phyloP scores from a whole-genome alignment of 2,797 vertebrate genomes.

The Sebastes hopkinsi region DNA sequence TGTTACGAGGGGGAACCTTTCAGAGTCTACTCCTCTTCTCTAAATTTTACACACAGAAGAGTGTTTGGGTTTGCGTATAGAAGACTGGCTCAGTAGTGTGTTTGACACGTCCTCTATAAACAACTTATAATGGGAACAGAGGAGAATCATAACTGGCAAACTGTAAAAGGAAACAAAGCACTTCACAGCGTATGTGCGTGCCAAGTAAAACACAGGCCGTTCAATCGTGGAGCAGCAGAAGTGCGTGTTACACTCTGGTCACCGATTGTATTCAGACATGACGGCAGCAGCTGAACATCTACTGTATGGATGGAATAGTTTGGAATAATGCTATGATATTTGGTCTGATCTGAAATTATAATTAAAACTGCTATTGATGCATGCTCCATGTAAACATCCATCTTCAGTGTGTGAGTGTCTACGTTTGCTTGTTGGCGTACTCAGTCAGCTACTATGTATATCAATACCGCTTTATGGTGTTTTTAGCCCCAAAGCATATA shows the following conservation, averaged over 20 bases:
- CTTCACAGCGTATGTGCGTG: slow-evolving; percentile 26
- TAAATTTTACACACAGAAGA: not conserved
- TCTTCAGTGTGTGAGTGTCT: not conserved
- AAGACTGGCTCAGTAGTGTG: slow-evolving; percentile 2
- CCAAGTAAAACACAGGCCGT: slow-evolving; percentile 48
- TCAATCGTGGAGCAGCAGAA: slow-evolving; percentile 5
- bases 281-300: slow-evolving; percentile 5
- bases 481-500: not conserved
- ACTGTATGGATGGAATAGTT: not conserved
- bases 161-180: slow-evolving; percentile 55
- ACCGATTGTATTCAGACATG: slow-evolving; percentile 12
- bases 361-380: not conserved
- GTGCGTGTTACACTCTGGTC: slow-evolving; percentile 18
- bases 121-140: slow-evolving; percentile 28
- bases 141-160: slow-evolving; percentile 53
- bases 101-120: slow-evolving; percentile 44
- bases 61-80: slow-evolving; percentile 12
- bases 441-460: not conserved
- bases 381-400: not conserved
- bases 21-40: slow-evolving; percentile 5
- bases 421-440: not conserved
- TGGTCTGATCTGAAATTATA: slow-evolving; percentile 16
- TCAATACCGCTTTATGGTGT: not conserved
- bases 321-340: not conserved
- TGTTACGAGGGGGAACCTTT: not conserved